phyloP scores from a whole-genome alignment of 2,113 vertebrate species.

The Nothobranchius kuhntae region DNA sequence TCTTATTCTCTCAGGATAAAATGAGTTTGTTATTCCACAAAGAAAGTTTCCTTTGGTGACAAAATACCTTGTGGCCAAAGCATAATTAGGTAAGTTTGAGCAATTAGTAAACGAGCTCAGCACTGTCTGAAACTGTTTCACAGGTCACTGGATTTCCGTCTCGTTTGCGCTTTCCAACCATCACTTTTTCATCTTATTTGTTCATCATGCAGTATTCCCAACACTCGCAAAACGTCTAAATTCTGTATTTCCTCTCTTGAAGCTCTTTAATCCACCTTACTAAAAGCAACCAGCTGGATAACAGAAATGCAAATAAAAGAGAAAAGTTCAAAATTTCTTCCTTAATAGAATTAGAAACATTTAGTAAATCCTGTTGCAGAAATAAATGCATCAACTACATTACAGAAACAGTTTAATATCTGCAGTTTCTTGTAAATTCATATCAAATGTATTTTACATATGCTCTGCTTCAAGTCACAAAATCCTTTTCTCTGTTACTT shows the following conservation, averaged over 20 bases:
- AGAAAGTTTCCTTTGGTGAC: slow-evolving; percentile 10
- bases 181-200: slow-evolving; percentile 36
- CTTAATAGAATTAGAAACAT: too few relatives aligned
- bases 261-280: too few relatives aligned
- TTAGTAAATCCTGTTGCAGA: too few relatives aligned
- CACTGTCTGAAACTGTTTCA: slow-evolving; percentile 68
- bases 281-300: too few relatives aligned
- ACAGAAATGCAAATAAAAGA: too few relatives aligned
- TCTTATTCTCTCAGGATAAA: not conserved
- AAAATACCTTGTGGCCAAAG: slow-evolving; percentile 52
- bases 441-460: too few relatives aligned
- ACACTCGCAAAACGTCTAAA: slow-evolving; percentile 11
- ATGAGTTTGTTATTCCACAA: slow-evolving; percentile 18
- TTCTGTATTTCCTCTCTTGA: not conserved
- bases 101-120: slow-evolving; percentile 76
- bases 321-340: too few relatives aligned
- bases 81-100: slow-evolving; percentile 72
- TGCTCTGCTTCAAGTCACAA: too few relatives aligned
- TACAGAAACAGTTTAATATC: too few relatives aligned
- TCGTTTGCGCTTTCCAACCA: slow-evolving; percentile 31
- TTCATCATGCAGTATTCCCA: slow-evolving; percentile 22
- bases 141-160: slow-evolving; percentile 55
- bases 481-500: too few relatives aligned
- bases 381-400: too few relatives aligned
- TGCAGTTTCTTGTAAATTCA: too few relatives aligned